Conservation (phyloP, 2,888 invertebrate genomes). For the Stenichneumon culpator region DNA sequence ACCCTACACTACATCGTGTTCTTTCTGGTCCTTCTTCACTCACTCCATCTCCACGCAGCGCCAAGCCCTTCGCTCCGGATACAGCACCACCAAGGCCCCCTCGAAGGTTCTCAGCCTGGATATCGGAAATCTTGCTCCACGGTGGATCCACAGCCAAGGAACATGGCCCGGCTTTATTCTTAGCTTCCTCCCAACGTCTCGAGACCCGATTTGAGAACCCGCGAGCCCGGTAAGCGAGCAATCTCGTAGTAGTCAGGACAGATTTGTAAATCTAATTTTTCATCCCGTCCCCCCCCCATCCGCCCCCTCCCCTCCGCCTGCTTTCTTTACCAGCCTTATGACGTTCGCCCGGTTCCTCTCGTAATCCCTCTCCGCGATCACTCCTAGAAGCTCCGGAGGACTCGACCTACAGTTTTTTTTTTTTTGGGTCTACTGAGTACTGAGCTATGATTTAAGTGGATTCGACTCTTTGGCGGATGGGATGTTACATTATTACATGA, state of each 20-base stretch:
- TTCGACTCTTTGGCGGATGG: neutral
- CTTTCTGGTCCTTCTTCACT: constrained; percentile 55
- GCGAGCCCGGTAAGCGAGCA: constrained; percentile 67
- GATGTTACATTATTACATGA: too few species aligned
- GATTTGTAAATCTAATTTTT: constrained; percentile 84
- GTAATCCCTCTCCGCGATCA: neutral
- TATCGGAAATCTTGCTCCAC: constrained; percentile 26
- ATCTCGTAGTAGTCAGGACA: constrained; percentile 80
- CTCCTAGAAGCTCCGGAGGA: constrained; percentile 16
- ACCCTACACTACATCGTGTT: constrained; percentile 58
- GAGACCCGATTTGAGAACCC: constrained; percentile 66
- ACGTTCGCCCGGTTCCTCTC: constrained; percentile 11
- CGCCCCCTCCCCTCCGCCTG: constrained; percentile 33
- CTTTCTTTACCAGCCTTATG: constrained; percentile 5
- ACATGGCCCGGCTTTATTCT: constrained; percentile 16
- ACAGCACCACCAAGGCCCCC: constrained; percentile 61
- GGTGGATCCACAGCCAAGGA: neutral
- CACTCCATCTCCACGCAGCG: constrained; percentile 34
- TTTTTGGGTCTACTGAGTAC: neutral
- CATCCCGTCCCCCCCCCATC: constrained; percentile 74
- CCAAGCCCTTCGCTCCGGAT: constrained; percentile 65
- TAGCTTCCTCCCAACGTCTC: constrained; percentile 9
- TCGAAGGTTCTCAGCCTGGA: constrained; percentile 68
- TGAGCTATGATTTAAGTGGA: neutral
- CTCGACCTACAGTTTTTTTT: neutral